These are phyloP conservation scores for Coregonus clupeaformis DNA, from an alignment of 2,113 vertebrate genomes.

Conservation along the genomic window DNA sequence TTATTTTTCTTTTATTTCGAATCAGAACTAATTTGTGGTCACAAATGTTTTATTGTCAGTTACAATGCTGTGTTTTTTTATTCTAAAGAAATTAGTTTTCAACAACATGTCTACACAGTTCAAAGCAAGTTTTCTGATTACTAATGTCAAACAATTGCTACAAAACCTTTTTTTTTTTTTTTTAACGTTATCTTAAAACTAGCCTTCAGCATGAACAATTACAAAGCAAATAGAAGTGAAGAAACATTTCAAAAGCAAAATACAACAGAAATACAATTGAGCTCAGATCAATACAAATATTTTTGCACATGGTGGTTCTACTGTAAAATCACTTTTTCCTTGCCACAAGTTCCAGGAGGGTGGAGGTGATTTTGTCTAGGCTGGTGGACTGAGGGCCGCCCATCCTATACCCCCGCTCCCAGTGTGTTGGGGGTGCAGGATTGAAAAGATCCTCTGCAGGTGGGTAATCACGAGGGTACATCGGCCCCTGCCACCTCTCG, in stretches of 20 bases:
- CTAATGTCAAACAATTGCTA: not conserved
- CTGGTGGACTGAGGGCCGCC: conserved; percentile 50
- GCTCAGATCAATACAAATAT: too few relatives aligned
- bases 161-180: not conserved
- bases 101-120: not conserved
- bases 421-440: conserved; percentile 27
- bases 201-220: not conserved
- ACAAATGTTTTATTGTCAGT: not conserved
- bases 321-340: conserved; percentile 53
- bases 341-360: conserved; percentile 71
- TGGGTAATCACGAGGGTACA: conserved; percentile 23
- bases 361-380: conserved; percentile 74
- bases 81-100: too few relatives aligned
- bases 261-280: too few relatives aligned
- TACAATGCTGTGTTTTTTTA: not conserved
- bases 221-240: not conserved
- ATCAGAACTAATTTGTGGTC: not conserved
- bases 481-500: conserved; percentile 45
- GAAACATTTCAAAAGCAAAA: too few relatives aligned
- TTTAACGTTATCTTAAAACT: not conserved
- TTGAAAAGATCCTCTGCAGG: conserved; percentile 29
- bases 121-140: not conserved
- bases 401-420: conserved; percentile 36
- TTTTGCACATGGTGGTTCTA: not conserved
- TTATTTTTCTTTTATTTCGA: too few relatives aligned